Evolutionary conservation across 2,888 invertebrate genomes (phyloP).

Genomic region (Drosophila cognata): DNA sequence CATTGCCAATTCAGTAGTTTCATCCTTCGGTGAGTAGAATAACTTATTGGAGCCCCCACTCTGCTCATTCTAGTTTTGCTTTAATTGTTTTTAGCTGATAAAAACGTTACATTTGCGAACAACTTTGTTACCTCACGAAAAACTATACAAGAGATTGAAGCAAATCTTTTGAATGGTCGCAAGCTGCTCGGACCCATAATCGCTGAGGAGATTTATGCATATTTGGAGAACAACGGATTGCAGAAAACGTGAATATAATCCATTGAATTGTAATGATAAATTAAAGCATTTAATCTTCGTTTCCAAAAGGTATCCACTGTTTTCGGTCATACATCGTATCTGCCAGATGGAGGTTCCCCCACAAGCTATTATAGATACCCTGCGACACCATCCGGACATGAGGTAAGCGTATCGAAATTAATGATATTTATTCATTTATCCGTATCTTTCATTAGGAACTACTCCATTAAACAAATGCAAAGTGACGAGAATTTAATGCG

Average conservation of each 20-base stretch:
- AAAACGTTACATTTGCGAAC: constrained; percentile 84
- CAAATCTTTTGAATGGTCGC: constrained; percentile 97
- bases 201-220: constrained; percentile 96
- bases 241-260: constrained; percentile 89
- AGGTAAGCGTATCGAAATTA: constrained; percentile 28
- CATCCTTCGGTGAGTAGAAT: constrained; percentile 92
- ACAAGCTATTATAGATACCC: constrained; percentile 87
- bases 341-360: constrained; percentile 90
- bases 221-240: constrained; percentile 93
- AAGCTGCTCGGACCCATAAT: constrained; percentile 98
- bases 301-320: constrained; percentile 93
- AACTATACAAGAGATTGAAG: constrained; percentile 94
- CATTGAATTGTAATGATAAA: not conserved
- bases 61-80: not conserved
- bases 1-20: constrained; percentile 98
- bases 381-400: constrained; percentile 66
- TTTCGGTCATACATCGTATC: constrained; percentile 96
- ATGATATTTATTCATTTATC: not conserved
- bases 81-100: constrained; percentile 44
- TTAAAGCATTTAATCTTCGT: not conserved
- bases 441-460: constrained; percentile 22
- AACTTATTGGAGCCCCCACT: not conserved
- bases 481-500: constrained; percentile 8
- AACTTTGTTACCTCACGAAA: constrained; percentile 96
- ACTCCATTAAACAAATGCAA: constrained; percentile 42